These are phyloP conservation scores for Stercorarius parasiticus DNA, from an alignment of 2,113 vertebrate species.

Conservation along the genomic window DNA sequence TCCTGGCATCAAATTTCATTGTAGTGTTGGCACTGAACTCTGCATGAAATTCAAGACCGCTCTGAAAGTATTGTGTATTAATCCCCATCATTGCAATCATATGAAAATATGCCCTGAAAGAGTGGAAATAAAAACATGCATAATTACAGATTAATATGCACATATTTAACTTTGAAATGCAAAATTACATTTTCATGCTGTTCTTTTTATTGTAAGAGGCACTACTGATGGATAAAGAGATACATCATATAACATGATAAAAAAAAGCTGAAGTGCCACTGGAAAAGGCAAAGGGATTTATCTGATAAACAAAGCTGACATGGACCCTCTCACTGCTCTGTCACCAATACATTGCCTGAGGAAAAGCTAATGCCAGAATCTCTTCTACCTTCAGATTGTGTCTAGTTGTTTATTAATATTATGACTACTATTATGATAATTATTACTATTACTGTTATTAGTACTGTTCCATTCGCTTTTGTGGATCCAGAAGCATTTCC, in stretches of 20 bases:
- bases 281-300: background rate
- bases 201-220: background rate
- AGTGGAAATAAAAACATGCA: background rate
- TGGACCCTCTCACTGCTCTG: background rate
- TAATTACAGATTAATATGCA: background rate
- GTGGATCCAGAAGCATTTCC: background rate
- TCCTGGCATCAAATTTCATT: constrained; percentile 68
- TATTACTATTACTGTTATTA: background rate
- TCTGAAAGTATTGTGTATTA: constrained; percentile 81
- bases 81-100: constrained; percentile 79
- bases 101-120: constrained; percentile 71
- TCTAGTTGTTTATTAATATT: background rate
- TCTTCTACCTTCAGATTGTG: background rate
- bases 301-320: background rate
- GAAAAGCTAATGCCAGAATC: background rate
- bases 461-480: background rate
- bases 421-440: background rate
- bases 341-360: background rate
- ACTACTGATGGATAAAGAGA: background rate
- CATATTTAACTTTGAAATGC: background rate
- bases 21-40: constrained; percentile 65
- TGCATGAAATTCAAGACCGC: constrained; percentile 70
- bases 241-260: background rate
- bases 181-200: background rate
- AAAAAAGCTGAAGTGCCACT: background rate